Base-by-base conservation (phyloP, 2,797 vertebrate genomes). In the Balearica regulorum region DNA sequence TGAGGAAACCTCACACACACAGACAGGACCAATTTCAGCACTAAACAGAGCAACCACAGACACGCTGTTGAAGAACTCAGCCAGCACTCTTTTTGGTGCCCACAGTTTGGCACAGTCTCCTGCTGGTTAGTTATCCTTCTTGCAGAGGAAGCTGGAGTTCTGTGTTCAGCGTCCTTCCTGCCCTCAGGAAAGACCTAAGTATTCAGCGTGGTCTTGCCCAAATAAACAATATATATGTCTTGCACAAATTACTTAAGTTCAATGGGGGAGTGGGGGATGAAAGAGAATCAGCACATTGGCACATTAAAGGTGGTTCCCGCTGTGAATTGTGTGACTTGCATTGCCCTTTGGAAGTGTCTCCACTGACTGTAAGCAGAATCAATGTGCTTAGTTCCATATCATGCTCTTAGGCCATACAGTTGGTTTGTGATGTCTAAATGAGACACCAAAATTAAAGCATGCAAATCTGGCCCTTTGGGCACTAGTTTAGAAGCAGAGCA, bases 381-480 rank as follows among this genome's bases (percentile, higher is more conserved):
- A 1, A 77, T 46, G 13, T 58, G 2, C 9, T 76, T 41, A 68
- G 64, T 71, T 82, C n/a, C 0, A 0, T 21, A 33, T 53, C 33
- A 7, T 16, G 29, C 18, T 73, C 24, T 90, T 71, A 83, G n/a
- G 37, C 55, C 35, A 55, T 46, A 39, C 14, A 65, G 49, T 35
- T 61, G n/a, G 11, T 82, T 65, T 87, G 33, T 35, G 29, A 69
- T 43, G 8, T 69, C 49, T 46, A 64, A 89, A 64, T 18, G 26
- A 88, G 37, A 62, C 69, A 64, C 5, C 11, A 61, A 77, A 89
- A 91, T 51, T 35, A 72, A 64, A 48, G 24, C 25, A 41, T 46
- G 31, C 10, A 73, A 76, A 57, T 55, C 64, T 70, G 24, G 15
- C 14, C 43, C 43, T 72, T 58, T 68, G n/a, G n/a, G 28, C 57